These are phyloP conservation scores for Eristalis arbustorum DNA, from an alignment of 2,888 invertebrate genomes.

Conservation along the genomic window DNA sequence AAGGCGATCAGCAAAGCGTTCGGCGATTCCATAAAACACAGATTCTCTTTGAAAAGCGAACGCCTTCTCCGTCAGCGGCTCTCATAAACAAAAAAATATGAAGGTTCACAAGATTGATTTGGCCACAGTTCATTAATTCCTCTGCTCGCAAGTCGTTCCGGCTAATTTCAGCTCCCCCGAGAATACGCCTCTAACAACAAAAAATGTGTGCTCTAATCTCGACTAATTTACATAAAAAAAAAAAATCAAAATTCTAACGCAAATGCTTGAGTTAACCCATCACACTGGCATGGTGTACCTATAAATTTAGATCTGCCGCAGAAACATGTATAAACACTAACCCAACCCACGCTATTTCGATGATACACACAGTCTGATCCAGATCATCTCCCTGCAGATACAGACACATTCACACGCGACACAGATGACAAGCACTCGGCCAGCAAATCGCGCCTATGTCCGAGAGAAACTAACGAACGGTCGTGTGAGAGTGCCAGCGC, in stretches of 20 bases:
- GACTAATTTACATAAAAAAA: not conserved
- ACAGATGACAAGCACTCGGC: constrained; percentile 50
- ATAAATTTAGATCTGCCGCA: constrained; percentile 21
- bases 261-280: constrained; percentile 8
- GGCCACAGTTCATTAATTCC: constrained; percentile 18
- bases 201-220: not conserved
- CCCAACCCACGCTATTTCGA: constrained; percentile 5
- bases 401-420: not conserved
- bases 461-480: constrained; percentile 52
- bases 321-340: constrained; percentile 18
- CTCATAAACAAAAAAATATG: not conserved
- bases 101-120: constrained; percentile 15
- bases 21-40: not conserved
- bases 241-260: constrained; percentile 1
- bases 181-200: not conserved
- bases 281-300: not conserved
- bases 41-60: not conserved
- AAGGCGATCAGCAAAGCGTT: not conserved
- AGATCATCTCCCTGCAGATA: constrained; percentile 30
- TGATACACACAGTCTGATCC: not conserved
- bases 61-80: not conserved
- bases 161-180: not conserved
- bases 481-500: constrained; percentile 30
- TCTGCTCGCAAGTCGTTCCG: not conserved
- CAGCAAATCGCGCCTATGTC: constrained; percentile 49